These are phyloP conservation scores for Palythoa grandis DNA, from an alignment of 92 coral and sea anemone species.

Conservation along the genomic window DNA sequence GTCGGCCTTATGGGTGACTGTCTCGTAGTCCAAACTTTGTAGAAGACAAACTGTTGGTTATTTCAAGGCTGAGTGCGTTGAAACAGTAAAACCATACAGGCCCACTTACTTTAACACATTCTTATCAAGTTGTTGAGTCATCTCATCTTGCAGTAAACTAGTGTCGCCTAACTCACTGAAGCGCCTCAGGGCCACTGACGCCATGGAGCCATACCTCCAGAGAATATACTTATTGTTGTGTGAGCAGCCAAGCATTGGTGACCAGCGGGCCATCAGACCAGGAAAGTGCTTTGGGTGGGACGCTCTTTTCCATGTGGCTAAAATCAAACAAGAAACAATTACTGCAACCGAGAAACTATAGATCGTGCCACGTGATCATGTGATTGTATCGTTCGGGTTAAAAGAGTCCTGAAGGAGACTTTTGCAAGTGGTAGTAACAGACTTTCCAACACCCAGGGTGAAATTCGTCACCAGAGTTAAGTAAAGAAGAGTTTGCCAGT, in stretches of 20 bases:
- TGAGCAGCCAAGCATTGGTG: slow-evolving; percentile 90
- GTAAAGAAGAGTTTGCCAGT: too few species aligned
- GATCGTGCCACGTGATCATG: not conserved
- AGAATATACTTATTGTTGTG: slow-evolving; percentile 77
- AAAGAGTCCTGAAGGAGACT: too few species aligned
- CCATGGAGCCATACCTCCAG: slow-evolving; percentile 85
- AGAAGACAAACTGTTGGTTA: too few species aligned
- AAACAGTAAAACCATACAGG: not conserved
- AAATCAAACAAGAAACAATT: not conserved
- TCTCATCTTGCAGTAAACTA: slow-evolving; percentile 64
- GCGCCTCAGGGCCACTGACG: slow-evolving; percentile 79
- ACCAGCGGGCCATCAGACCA: slow-evolving; percentile 90
- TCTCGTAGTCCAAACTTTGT: too few species aligned
- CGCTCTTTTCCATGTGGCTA: slow-evolving; percentile 85
- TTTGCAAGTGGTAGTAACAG: too few species aligned
- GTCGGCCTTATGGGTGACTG: too few species aligned
- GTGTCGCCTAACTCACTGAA: slow-evolving; percentile 96
- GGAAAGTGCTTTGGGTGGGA: slow-evolving; percentile 92
- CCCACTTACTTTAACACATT: slow-evolving; percentile 56
- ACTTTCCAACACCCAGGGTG: too few species aligned
- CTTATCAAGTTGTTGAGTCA: slow-evolving; percentile 57
- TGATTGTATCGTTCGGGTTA: too few species aligned
- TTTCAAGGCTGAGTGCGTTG: too few species aligned
- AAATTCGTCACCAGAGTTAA: too few species aligned
- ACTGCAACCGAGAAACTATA: not conserved